Conservation (phyloP, 2,888 invertebrate species). For the Drosophila kokeensis region DNA sequence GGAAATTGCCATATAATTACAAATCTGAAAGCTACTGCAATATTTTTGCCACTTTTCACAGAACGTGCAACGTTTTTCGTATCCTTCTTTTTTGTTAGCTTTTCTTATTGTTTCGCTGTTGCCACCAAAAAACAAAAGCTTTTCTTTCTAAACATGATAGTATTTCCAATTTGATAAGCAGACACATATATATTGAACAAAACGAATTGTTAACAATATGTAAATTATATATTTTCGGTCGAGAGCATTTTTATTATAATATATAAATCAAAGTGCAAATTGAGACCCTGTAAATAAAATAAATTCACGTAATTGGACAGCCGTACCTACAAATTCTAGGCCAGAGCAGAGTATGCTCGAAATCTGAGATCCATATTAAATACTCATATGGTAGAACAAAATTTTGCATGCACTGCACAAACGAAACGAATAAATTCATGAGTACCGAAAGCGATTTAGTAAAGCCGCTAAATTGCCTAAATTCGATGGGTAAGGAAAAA, state of each 20-base stretch:
- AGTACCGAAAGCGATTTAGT: conserved; percentile 72
- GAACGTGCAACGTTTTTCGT: conserved; percentile 8
- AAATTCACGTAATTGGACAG: conserved; percentile 55
- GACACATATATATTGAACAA: neutral
- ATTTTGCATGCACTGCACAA: conserved; percentile 79
- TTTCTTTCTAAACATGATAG: neutral
- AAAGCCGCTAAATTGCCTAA: conserved; percentile 79
- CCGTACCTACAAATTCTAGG: conserved; percentile 14
- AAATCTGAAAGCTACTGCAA: conserved; percentile 23
- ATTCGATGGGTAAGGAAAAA: conserved; percentile 56
- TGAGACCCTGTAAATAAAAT: conserved; percentile 47
- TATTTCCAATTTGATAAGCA: neutral
- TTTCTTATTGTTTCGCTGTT: neutral
- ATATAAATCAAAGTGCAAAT: conserved; percentile 36
- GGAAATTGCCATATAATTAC: conserved; percentile 72
- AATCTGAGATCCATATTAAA: conserved; percentile 30
- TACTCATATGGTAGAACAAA: conserved; percentile 25
- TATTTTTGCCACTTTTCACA: conserved; percentile 42
- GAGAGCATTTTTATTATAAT: neutral
- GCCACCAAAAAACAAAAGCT: neutral
- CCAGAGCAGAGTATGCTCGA: conserved; percentile 22
- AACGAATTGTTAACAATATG: neutral
- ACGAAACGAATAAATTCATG: conserved; percentile 80
- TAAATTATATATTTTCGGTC: neutral
- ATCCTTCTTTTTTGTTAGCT: conserved; percentile 10